Percentiles rank a stretch among this genome's conserved stretches.
phyloP scores from a whole-genome alignment of 2,888 invertebrate genomes.

The Baronia brevicornis region DNA sequence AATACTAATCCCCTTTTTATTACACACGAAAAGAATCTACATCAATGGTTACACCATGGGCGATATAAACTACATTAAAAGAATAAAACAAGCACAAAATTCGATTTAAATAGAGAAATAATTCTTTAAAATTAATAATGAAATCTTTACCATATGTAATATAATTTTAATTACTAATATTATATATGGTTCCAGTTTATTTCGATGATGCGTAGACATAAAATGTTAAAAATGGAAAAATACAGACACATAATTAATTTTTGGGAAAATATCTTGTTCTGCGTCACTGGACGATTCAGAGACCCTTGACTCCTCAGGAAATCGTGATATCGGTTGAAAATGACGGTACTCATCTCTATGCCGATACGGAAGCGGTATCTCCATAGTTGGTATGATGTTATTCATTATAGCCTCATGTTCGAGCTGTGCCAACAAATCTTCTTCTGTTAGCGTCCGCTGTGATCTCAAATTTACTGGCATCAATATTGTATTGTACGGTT shows the following conservation, averaged over 20 bases:
- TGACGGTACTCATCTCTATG: constrained; percentile 16
- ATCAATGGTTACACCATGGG: too few relatives aligned
- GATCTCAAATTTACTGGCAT: constrained; percentile 24
- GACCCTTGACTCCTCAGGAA: not conserved
- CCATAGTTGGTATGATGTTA: constrained; percentile 58
- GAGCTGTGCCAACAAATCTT: constrained; percentile 40
- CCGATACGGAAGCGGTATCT: constrained; percentile 37
- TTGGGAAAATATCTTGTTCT: constrained; percentile 7
- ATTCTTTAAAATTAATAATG: too few relatives aligned
- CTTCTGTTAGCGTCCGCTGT: constrained; percentile 24
- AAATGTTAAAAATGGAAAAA: constrained; percentile 37
- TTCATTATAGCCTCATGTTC: constrained; percentile 46
- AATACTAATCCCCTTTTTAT: too few relatives aligned
- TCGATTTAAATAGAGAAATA: too few relatives aligned
- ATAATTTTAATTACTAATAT: constrained; percentile 21
- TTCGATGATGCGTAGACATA: too few relatives aligned
- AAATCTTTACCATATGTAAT: too few relatives aligned
- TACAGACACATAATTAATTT: constrained; percentile 23
- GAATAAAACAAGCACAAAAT: too few relatives aligned
- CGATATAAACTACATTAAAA: too few relatives aligned
- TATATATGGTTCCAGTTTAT: constrained; percentile 42
- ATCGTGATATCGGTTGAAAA: constrained; percentile 3
- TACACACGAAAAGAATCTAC: too few relatives aligned
- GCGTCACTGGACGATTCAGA: constrained; percentile 3
- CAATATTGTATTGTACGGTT: constrained; percentile 5